phyloP scores from a whole-genome alignment of 2,888 invertebrate genomes.

The Megalurothrips usitatus region DNA sequence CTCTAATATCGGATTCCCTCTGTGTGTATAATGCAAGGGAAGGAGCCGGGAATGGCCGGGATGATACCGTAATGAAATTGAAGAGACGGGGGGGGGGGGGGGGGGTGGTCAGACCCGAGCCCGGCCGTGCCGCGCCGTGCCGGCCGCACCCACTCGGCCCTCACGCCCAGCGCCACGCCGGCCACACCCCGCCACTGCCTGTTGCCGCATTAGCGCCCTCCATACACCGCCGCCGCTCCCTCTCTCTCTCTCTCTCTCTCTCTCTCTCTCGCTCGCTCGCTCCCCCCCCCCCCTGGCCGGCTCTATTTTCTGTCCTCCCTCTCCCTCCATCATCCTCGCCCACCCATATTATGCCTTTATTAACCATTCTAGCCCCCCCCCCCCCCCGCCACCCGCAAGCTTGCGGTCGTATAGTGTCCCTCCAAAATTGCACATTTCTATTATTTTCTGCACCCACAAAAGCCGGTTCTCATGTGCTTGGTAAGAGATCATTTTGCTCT shows the following conservation, averaged over 20 bases:
- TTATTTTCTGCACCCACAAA: no score
- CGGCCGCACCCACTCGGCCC: background rate
- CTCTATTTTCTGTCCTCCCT: no score
- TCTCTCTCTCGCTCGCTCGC: background rate
- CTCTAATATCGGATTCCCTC: slow-evolving; percentile 2
- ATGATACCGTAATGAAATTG: slow-evolving; percentile 1
- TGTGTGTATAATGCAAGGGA: slow-evolving; percentile 2
- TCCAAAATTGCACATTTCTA: no score
- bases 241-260: background rate
- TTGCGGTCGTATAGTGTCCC: no score
- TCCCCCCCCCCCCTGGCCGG: no score
- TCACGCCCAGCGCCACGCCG: background rate
- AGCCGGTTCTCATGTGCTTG: no score
- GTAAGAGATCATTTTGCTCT: no score
- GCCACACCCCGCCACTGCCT: background rate
- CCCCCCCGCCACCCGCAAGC: no score
- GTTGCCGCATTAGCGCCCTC: slow-evolving; percentile 19
- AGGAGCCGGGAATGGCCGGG: background rate
- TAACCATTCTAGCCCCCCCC: no score
- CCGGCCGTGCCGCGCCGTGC: background rate
- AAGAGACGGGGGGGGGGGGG: background rate
- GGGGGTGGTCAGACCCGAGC: background rate
- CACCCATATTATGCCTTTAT: no score
- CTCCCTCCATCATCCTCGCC: no score
- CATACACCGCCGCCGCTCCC: background rate